These are phyloP conservation scores for Dolichallabes microphthalmus DNA, from an alignment of 2,113 vertebrate genomes.

Conservation along the genomic window DNA sequence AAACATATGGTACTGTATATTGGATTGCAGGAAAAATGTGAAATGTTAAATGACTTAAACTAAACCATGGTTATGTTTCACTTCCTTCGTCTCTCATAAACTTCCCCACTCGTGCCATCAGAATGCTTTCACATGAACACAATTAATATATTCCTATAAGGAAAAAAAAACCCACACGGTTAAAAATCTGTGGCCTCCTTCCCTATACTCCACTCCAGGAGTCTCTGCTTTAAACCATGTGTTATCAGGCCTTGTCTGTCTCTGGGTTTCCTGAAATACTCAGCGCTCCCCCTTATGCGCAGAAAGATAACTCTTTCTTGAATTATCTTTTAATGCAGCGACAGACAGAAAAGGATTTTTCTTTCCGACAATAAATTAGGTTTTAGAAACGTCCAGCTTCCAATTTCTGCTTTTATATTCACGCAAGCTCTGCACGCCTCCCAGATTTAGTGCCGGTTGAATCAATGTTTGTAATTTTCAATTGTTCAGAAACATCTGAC, in stretches of 20 bases:
- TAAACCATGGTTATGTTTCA: neutral
- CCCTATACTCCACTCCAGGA: neutral
- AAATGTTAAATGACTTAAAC: too few species aligned
- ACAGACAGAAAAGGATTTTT: neutral
- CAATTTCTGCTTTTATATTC: neutral
- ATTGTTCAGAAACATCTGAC: neutral
- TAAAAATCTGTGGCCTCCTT: neutral
- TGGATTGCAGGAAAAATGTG: too few species aligned
- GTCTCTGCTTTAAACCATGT: neutral
- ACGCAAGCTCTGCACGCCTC: neutral
- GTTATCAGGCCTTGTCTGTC: neutral
- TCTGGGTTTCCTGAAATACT: neutral
- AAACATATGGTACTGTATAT: too few species aligned
- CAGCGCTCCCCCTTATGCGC: neutral
- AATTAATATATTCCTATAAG: neutral
- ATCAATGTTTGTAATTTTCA: neutral
- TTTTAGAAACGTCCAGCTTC: slow-evolving; percentile 6
- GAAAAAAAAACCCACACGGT: neutral
- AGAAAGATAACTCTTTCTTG: neutral
- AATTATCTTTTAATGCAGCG: neutral
- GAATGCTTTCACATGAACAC: neutral
- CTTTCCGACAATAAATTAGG: slow-evolving; percentile 1
- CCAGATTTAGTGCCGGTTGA: neutral
- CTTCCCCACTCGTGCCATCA: too few species aligned
- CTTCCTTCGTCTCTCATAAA: neutral